Conservation (phyloP, 2,113 vertebrate species). For the Eonycteris spelaea region DNA sequence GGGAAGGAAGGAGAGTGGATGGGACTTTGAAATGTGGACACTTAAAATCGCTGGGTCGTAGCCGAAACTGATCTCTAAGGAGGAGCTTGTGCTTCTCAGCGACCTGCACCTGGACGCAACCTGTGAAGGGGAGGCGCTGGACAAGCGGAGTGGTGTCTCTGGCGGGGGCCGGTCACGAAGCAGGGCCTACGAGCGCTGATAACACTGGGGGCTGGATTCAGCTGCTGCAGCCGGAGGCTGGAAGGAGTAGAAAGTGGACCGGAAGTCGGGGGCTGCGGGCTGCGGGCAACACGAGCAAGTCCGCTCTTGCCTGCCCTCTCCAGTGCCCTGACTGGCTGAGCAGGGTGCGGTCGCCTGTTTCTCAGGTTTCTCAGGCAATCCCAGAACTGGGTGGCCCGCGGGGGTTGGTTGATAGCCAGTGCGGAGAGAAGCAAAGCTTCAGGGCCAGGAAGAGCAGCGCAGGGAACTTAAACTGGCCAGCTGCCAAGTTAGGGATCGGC, state of each 20-base stretch:
- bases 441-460: too few species aligned
- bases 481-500: not conserved
- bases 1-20: not conserved
- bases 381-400: not conserved
- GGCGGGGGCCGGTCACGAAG: not conserved
- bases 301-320: accelerated
- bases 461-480: too few species aligned
- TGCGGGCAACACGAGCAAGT: not conserved
- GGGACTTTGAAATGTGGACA: not conserved
- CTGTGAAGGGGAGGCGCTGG: not conserved
- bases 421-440: not conserved
- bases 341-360: not conserved
- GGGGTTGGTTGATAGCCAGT: not conserved
- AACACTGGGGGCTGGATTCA: not conserved
- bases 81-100: not conserved
- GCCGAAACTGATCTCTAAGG: not conserved
- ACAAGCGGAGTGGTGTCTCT: accelerated
- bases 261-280: not conserved
- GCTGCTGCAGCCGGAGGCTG: not conserved
- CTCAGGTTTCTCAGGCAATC: not conserved
- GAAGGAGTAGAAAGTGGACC: not conserved
- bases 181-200: not conserved
- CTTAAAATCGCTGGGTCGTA: not conserved
- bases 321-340: too few species aligned
- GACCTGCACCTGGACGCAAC: too few species aligned